These are phyloP conservation scores for Lophotriccus pileatus DNA, from an alignment of 2,797 vertebrate species.

Conservation along the genomic window DNA sequence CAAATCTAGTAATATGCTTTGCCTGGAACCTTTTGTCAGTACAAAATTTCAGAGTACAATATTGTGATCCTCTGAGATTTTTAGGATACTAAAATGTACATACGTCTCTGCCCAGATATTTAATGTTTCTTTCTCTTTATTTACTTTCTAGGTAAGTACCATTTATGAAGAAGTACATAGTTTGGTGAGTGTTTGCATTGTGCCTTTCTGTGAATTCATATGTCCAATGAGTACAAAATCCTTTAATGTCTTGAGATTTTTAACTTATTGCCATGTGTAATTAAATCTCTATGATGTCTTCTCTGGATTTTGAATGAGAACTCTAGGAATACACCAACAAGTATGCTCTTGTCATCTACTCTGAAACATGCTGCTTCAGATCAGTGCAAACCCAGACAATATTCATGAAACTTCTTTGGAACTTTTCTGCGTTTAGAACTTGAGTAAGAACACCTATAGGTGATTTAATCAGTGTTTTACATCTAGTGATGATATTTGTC, in stretches of 20 bases:
- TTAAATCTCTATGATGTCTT: not conserved
- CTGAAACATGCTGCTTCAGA: not conserved
- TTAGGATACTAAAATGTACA: not conserved
- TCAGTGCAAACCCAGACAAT: not conserved
- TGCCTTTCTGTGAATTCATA: not conserved
- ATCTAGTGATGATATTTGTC: not conserved
- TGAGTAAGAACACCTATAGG: not conserved
- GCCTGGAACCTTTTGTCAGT: not conserved
- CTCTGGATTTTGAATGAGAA: not conserved
- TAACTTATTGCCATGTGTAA: not conserved
- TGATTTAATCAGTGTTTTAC: not conserved
- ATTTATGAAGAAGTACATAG: slow-evolving; percentile 52
- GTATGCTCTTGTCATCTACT: not conserved
- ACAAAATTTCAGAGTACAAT: not conserved
- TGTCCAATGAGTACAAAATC: not conserved
- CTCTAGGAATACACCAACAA: not conserved
- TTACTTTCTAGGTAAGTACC: slow-evolving; percentile 74
- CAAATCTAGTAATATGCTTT: not conserved
- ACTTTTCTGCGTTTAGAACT: not conserved
- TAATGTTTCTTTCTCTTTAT: not conserved
- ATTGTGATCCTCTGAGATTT: not conserved
- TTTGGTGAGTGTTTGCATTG: slow-evolving; percentile 61
- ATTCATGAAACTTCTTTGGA: not conserved
- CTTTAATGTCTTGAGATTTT: not conserved
- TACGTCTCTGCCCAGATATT: not conserved